These are phyloP conservation scores for Semaprochilodus insignis DNA, from an alignment of 2,797 vertebrate genomes.

Conservation along the genomic window DNA sequence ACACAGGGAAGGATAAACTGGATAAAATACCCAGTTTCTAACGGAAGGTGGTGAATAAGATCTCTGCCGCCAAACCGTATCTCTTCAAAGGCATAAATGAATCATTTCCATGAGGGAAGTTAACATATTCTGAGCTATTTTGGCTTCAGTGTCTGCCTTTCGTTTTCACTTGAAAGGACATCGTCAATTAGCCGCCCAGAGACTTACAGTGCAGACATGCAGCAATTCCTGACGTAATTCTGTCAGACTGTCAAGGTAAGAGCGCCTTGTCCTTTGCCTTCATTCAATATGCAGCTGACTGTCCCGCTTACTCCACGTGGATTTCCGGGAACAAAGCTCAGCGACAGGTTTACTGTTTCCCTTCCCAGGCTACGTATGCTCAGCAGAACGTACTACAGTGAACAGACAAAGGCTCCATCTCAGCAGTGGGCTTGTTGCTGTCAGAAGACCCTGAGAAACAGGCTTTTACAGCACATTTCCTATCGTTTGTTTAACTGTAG, in stretches of 20 bases:
- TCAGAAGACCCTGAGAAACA: too few species aligned
- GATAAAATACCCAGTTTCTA: not conserved
- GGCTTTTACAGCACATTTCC: not conserved
- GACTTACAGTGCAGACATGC: not conserved
- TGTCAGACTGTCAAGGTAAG: not conserved
- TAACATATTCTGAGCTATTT: not conserved
- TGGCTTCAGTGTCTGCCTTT: not conserved
- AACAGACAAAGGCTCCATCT: not conserved
- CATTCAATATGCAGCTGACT: not conserved
- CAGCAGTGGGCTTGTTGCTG: too few species aligned
- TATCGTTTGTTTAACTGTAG: slow-evolving; percentile 25
- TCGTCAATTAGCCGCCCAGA: not conserved
- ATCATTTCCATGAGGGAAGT: not conserved
- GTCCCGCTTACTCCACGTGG: not conserved
- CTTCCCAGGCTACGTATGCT: not conserved
- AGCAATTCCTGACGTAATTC: not conserved
- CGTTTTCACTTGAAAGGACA: not conserved
- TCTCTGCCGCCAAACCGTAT: not conserved
- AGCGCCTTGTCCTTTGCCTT: not conserved
- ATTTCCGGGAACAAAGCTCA: not conserved
- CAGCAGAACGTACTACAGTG: not conserved
- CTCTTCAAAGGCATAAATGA: not conserved
- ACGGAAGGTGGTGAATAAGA: not conserved
- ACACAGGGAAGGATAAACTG: not conserved
- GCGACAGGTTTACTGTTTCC: not conserved